phyloP scores from a whole-genome alignment of 2,888 invertebrate species.

The Ommatoiulus sabulosus region DNA sequence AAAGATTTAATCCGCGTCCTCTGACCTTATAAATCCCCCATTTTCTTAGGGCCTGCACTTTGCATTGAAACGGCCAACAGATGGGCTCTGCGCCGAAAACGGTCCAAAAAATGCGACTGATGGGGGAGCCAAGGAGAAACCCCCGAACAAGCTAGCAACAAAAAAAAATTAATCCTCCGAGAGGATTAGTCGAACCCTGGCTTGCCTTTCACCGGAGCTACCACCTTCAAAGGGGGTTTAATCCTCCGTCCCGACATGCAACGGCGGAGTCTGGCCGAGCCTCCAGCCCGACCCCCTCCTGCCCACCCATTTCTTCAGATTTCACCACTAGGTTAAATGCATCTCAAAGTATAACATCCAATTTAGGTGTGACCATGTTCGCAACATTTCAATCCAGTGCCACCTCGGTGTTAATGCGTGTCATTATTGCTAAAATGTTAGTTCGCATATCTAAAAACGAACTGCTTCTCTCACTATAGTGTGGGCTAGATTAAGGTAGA shows the following conservation, averaged over 20 bases:
- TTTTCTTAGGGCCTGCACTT: conserved; percentile 47
- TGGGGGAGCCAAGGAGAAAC: background rate
- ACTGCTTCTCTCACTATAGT: too few species aligned
- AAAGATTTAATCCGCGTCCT: conserved; percentile 45
- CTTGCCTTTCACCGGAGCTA: conserved; percentile 37
- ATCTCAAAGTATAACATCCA: background rate
- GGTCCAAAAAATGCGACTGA: conserved; percentile 33
- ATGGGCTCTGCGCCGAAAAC: conserved; percentile 45
- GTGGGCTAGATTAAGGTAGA: too few species aligned
- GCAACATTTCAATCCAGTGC: too few species aligned
- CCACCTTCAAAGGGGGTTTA: conserved; percentile 47
- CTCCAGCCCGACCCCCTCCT: background rate
- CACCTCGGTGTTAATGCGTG: background rate
- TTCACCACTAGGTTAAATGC: conserved; percentile 2
- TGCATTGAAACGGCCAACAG: conserved; percentile 35
- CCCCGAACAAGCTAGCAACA: conserved; percentile 18
- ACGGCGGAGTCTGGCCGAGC: conserved; percentile 8
- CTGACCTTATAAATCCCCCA: conserved; percentile 46
- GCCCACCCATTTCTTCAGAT: background rate
- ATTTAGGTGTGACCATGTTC: background rate
- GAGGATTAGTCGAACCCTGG: conserved; percentile 44
- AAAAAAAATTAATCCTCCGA: conserved; percentile 32
- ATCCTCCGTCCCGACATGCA: conserved; percentile 41
- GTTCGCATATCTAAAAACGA: too few species aligned
- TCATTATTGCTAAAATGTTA: background rate